Percentiles rank a stretch among this genome's conserved stretches.
Evolutionary conservation across 2,797 vertebrate species (phyloP).

Genomic region (Kryptolebias ocellatus): DNA sequence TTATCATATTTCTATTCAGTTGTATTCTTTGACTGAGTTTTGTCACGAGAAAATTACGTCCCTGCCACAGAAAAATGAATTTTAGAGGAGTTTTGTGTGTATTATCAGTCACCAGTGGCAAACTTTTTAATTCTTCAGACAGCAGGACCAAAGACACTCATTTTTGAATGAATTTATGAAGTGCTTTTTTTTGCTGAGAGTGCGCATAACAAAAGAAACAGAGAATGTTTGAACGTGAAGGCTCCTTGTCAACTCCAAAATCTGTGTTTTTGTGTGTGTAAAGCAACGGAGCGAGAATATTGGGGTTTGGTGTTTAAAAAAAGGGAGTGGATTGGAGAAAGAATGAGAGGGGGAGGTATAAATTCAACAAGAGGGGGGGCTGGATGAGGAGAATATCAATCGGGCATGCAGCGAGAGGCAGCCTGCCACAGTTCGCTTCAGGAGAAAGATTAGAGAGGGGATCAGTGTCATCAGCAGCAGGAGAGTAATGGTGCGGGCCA

Average conservation of each 20-base stretch:
- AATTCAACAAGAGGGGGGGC: conserved; percentile 66
- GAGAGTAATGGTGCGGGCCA: conserved; percentile 82
- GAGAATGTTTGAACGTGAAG: conserved; percentile 26
- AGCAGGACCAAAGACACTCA: conserved; percentile 27
- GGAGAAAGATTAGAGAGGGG: conserved; percentile 84
- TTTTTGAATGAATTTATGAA: conserved; percentile 50
- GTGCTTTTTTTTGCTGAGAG: conserved; percentile 44
- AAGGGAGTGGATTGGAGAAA: conserved; percentile 37
- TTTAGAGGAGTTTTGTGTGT: conserved; percentile 51
- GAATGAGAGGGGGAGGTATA: conserved; percentile 52
- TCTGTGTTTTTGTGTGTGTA: conserved; percentile 44
- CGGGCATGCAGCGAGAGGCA: conserved; percentile 70
- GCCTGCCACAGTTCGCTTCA: conserved; percentile 73
- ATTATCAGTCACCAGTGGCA: conserved; percentile 35
- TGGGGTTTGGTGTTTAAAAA: conserved; percentile 54
- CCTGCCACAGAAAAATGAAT: conserved; percentile 32
- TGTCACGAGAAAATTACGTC: not conserved
- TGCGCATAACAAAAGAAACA: conserved; percentile 16
- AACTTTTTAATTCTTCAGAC: conserved; percentile 42
- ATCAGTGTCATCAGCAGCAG: conserved; percentile 83
- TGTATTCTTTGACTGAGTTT: not conserved
- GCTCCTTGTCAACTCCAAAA: conserved; percentile 53
- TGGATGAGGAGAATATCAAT: conserved; percentile 81
- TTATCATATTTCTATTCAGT: not conserved
- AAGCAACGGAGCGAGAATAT: conserved; percentile 58